Evolutionary conservation across 1,140 invertebrate species (phyloP), one percentile per base, ranked within the genome.

Genomic region (Tetramorium alpestre): DNA sequence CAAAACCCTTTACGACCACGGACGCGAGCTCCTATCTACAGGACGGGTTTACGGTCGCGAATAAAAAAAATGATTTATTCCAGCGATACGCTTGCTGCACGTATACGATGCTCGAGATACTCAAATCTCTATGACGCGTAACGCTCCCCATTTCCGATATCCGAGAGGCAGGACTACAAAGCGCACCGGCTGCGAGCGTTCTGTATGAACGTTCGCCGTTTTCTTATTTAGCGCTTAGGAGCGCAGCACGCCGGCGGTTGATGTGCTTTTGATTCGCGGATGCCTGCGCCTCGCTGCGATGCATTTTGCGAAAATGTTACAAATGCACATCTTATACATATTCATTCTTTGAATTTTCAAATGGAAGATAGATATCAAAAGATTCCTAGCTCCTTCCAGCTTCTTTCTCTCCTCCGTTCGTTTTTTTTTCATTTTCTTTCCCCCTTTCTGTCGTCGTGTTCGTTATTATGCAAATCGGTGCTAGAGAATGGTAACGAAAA

Each of bases 181-280:
- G 64, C 47, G 33, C 33, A 8, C 44, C 44, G 47, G 47, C 47
- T 25, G n/a, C 47, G 16, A 54, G 11, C n/a, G 10, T 69, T 41
- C 38, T 22, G 38, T 56, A 18, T 18, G 65, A 49, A 38, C 22
- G 77, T 22, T 10, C 47, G 49, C 22, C 47, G 65, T 54, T 72
- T 72, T 56, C 78, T 81, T 81, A 81, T 81, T 81, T 81, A 81
- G 41, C 64, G 65, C 49, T 81, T 69, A 81, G 69, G 65, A 56
- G 51, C n/a, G 56, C 25, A 11, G 77, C 38, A 56, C 38, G n/a
- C 16, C 16, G 28, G 28, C 38, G 62, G 51, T 41, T 81, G 65
- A 70, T 81, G 65, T 22, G 65, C 38, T 72, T 81, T 72, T 81
- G 65, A 81, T 81, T 70, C 62, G 22, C 16, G 47, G 64, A 70